These are phyloP conservation scores for Melanotaenia parkinsoni DNA, from an alignment of 2,797 vertebrate genomes.

Conservation along the genomic window DNA sequence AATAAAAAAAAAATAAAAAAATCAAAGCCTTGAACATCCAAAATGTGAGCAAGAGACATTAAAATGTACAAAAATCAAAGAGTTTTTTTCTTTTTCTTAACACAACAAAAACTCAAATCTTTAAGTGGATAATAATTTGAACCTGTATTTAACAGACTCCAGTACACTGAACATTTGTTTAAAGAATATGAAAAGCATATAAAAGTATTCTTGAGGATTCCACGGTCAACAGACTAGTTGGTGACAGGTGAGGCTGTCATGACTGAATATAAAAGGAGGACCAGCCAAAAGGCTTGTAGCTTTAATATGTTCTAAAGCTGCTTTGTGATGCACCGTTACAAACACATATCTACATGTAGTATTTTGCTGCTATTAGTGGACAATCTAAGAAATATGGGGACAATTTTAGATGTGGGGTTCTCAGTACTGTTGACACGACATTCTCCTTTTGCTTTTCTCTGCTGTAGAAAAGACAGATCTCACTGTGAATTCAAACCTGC, in stretches of 20 bases:
- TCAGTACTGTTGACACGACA: background rate
- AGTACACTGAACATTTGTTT: no score
- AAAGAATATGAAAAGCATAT: no score
- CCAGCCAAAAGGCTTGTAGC: no score
- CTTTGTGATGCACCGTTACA: no score
- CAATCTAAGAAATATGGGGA: background rate
- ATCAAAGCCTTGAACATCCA: slow-evolving; percentile 21
- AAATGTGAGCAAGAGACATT: background rate
- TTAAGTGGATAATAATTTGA: background rate
- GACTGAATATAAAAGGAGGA: no score
- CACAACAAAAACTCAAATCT: background rate
- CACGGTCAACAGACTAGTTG: no score
- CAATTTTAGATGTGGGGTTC: background rate
- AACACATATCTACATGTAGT: no score
- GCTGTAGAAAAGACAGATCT: background rate
- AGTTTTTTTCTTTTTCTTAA: background rate
- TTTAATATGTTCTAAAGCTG: no score
- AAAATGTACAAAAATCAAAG: background rate
- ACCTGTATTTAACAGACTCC: background rate
- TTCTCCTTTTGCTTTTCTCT: background rate
- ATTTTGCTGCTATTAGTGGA: background rate
- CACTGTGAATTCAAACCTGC: background rate
- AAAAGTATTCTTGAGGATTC: no score
- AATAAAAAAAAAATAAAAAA: background rate
- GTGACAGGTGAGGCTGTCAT: no score